Evolutionary conservation across 1,140 invertebrate species (phyloP).

Genomic region (Popillia japonica): DNA sequence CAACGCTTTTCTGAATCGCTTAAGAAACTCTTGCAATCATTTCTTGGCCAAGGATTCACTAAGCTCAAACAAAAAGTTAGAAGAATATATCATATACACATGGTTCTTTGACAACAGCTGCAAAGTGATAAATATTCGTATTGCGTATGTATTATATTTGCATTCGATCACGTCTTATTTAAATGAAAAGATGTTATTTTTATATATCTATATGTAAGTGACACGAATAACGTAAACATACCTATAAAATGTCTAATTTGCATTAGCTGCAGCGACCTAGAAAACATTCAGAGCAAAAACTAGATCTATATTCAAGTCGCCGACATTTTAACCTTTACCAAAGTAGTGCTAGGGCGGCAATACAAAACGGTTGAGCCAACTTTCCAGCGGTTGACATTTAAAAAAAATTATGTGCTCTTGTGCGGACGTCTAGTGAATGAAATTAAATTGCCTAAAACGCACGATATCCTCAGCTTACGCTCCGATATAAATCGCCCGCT

Average conservation of each 20-base stretch:
- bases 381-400: constrained; percentile 8
- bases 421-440: not conserved
- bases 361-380: constrained; percentile 10
- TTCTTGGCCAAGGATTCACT: too few species aligned
- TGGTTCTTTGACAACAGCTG: too few species aligned
- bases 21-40: too few species aligned
- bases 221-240: not conserved
- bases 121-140: too few species aligned
- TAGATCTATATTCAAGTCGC: constrained; percentile 24
- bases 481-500: not conserved
- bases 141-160: too few species aligned
- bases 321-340: constrained; percentile 31
- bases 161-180: not conserved
- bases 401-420: not conserved
- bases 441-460: constrained; percentile 16
- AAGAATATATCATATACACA: too few species aligned
- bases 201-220: not conserved
- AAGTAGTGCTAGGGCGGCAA: not conserved
- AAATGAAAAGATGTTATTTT: not conserved
- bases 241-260: constrained; percentile 9
- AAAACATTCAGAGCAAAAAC: constrained; percentile 30
- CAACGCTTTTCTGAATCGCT: too few species aligned
- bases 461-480: not conserved
- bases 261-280: constrained; percentile 10
- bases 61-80: too few species aligned